Percentiles rank a stretch among this genome's conserved stretches.
Evolutionary conservation across 2,113 vertebrate genomes (phyloP).

Genomic region (Elephas maximus): DNA sequence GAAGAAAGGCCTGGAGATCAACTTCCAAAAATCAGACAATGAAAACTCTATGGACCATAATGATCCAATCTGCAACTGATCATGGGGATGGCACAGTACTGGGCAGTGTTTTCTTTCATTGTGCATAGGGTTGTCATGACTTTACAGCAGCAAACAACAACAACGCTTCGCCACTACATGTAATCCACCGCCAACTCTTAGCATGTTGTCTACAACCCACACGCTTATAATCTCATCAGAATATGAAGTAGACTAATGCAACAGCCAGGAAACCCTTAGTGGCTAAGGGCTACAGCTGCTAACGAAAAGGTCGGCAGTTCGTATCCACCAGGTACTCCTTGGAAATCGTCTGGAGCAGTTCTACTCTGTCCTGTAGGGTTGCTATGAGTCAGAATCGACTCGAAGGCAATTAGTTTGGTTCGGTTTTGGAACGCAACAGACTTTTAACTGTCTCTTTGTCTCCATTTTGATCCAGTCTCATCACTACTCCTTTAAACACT

Average conservation of each 20-base stretch:
- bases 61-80: too few relatives aligned
- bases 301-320: too few relatives aligned
- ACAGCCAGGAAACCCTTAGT: too few relatives aligned
- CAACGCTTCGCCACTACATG: background rate
- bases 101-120: too few relatives aligned
- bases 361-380: too few relatives aligned
- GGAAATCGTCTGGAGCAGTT: too few relatives aligned
- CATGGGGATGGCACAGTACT: too few relatives aligned
- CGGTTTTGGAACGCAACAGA: background rate
- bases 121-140: background rate
- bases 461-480: background rate
- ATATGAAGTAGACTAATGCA: too few relatives aligned
- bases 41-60: background rate
- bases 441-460: background rate
- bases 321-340: too few relatives aligned
- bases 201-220: background rate
- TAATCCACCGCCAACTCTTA: background rate
- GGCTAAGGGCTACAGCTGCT: too few relatives aligned
- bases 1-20: background rate
- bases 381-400: too few relatives aligned
- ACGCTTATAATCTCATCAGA: background rate
- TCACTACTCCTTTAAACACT: background rate
- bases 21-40: background rate
- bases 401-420: too few relatives aligned
- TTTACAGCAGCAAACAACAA: background rate